A percentile compares a stretch with the other conserved stretches of the same genome.
Conservation (phyloP, 2,888 invertebrate genomes). For the Deilephila porcellus region DNA sequence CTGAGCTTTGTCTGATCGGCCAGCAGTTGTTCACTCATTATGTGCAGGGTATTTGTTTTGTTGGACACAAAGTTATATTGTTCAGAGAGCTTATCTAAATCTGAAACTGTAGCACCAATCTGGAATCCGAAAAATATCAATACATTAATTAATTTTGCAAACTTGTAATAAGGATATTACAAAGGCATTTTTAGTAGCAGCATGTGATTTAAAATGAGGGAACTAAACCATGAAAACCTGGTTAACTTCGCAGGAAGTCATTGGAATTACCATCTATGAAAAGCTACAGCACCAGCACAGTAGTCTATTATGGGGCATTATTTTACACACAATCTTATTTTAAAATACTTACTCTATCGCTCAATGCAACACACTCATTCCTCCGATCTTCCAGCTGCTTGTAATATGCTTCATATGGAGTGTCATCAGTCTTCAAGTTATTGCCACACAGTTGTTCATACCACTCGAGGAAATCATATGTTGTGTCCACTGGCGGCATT, state of each 20-base stretch:
- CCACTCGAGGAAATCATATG: slow-evolving; percentile 90
- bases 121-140: slow-evolving; percentile 55
- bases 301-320: too few relatives aligned
- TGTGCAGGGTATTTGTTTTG: slow-evolving; percentile 96
- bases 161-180: too few relatives aligned
- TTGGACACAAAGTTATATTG: slow-evolving; percentile 95
- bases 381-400: slow-evolving; percentile 88
- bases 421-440: slow-evolving; percentile 88
- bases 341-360: slow-evolving; percentile 81
- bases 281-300: too few relatives aligned
- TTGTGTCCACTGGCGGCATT: slow-evolving; percentile 82
- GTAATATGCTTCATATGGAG: slow-evolving; percentile 88
- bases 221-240: too few relatives aligned
- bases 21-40: slow-evolving; percentile 95
- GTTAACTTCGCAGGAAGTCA: too few relatives aligned
- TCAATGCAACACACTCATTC: slow-evolving; percentile 88
- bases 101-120: slow-evolving; percentile 88
- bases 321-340: not conserved
- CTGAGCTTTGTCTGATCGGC: slow-evolving; percentile 94
- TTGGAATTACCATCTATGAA: too few relatives aligned
- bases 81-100: slow-evolving; percentile 88
- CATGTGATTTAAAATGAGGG: too few relatives aligned
- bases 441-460: slow-evolving; percentile 89
- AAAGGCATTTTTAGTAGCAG: too few relatives aligned
- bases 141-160: too few relatives aligned